Base-by-base conservation (phyloP, 2,888 invertebrate species). In the Eutolmus rufibarbis region DNA sequence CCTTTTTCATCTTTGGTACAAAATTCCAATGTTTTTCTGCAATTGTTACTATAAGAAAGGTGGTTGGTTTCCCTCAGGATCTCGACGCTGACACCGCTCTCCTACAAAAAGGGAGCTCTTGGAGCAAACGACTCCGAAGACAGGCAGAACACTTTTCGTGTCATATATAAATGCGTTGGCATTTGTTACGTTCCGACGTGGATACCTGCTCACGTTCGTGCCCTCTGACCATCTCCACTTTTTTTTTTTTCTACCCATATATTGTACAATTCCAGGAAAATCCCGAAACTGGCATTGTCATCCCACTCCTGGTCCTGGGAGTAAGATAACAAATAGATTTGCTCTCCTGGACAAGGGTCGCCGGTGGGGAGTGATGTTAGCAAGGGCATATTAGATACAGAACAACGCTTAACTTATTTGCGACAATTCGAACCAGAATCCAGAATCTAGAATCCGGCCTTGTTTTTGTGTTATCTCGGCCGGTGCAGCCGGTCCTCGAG, bases 91-190 rank as follows among this genome's bases (percentile, higher is more conserved):
- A 51, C 7, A 46, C n/a, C n/a, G n/a, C n/a, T 66, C 28, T 28
- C 66, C 66, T 66, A 28, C 28, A 66, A 66, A 66, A 66, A 77
- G 77, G 37, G 31, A 19, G 7, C 34, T 37, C 77, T 1, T 40
- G 77, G 40, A 77, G n/a, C 37, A 77, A 40, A 77, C 19, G 16
- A 77, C 37, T 37, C n/a, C n/a, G 77, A 40, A 77, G 81, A 28
- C 81, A 81, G 40, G 37, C 40, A 31, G 77, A 34, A 19, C 37
- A 37, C 66, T 66, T 66, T 66, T 66, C 56, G 31, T 81, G 81
- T 81, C 81, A 81, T 51, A 81, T 81, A 81, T 81, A 57, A 81
- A 81, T 81, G 81, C 34, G 31, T 56, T 23, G 40, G 56, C 81
- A 56, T 81, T 81, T 81, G 31, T 81, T 81, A 81, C 16, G 5